Base-by-base conservation (phyloP, 1,140 invertebrate species). In the Dendrolimus kikuchii region DNA sequence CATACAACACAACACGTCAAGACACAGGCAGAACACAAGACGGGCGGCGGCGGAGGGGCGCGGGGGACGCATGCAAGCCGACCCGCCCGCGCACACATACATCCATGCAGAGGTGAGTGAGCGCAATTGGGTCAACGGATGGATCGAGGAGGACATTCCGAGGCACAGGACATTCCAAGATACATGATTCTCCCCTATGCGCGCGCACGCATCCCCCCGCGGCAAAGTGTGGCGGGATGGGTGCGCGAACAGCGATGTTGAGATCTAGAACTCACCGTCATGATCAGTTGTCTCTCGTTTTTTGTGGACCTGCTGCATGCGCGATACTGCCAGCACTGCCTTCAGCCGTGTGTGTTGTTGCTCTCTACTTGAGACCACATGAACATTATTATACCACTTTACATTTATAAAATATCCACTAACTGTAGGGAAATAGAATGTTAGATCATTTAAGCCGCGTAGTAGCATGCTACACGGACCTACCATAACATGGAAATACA, bases 161-260 rank as follows among this genome's bases (percentile, higher is more conserved):
- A 88, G 87, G 87, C 86, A 88, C 87, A 88, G 81, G 84, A 88
- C 87, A 88, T 88, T 88, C 87, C 87, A 88, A 88, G 87, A 88
- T 88, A 88, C 85, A 88, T 86, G 87, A 88, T 86, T 77, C 79
- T 88, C 87, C 87, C 87, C 87, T 87, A 85, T 81, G 82, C 81
- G 81, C 79, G 77, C 71, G 77, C 71, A 71, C 75, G 75, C 66
- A 80, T 75, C 64, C 39, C 49, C 51, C 51, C 60, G 41, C 43
- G 40, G 41, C 3, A 23, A 23, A 6, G 6, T 49, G 46, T 48
- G 49, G 59, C 61, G 54, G n/a, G 55, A 72, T 77, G 73, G 68
- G 77, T 73, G 77, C 77, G 63, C 75, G 81, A 75, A 72, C 80
- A 76, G 84, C 84, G 85, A 88, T 87, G 77, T 87, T 86, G 85